phyloP scores from a whole-genome alignment of 92 coral and sea anemone species.

The Parazoanthus darwini region DNA sequence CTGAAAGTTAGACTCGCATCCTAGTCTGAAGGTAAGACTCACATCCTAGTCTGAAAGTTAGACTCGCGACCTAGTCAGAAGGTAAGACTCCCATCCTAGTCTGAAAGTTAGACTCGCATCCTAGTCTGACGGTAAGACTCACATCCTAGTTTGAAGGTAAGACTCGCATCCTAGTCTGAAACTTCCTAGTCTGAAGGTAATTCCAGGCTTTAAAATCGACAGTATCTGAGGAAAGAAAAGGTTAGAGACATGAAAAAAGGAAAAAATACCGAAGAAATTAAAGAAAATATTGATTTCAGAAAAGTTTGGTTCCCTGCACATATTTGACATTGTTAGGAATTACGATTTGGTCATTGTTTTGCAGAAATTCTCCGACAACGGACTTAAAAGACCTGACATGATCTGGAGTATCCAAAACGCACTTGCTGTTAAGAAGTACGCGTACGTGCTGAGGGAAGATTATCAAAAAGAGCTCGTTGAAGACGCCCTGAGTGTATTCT shows the following conservation, averaged over 20 bases:
- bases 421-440: constrained; percentile 1
- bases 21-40: background rate
- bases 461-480: constrained; percentile 7
- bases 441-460: constrained; percentile 10
- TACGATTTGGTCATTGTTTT: background rate
- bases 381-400: constrained; percentile 19
- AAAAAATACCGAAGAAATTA: background rate
- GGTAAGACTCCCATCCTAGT: constrained; percentile 15
- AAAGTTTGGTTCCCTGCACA: background rate
- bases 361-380: constrained; percentile 25
- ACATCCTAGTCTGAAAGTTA: background rate
- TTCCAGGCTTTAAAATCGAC: too few species aligned
- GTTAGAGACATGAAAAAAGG: too few species aligned
- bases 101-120: constrained; percentile 28
- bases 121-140: constrained; percentile 1
- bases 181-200: background rate
- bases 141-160: background rate
- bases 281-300: too few species aligned
- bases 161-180: background rate
- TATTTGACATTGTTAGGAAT: background rate
- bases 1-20: background rate
- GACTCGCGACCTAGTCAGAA: background rate
- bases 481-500: constrained; percentile 9
- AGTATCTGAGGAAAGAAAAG: too few species aligned
- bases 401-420: constrained; percentile 22